phyloP scores from a whole-genome alignment of 2,888 invertebrate species.

The Ligdia adustata region DNA sequence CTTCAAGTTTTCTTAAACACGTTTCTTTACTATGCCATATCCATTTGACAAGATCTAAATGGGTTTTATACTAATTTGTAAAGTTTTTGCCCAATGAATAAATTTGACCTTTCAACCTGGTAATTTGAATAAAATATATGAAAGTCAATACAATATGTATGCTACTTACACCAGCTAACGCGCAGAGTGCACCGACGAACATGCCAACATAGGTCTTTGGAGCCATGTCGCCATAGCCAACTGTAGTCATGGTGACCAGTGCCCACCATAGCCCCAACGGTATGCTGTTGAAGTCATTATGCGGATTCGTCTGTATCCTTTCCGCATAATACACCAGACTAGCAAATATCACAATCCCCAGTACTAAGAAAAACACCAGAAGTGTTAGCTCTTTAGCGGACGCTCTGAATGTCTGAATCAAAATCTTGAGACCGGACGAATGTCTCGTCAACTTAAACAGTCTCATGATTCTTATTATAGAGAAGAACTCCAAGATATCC shows the following conservation, averaged over 20 bases:
- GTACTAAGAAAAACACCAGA: conserved; percentile 98
- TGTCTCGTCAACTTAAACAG: conserved; percentile 98
- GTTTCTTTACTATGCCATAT: background rate
- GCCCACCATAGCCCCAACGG: conserved; percentile 99
- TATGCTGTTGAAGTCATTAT: conserved; percentile 99
- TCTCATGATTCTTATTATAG: conserved; percentile 98
- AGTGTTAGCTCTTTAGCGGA: conserved; percentile 98
- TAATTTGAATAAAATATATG: no score
- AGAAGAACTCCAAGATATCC: conserved; percentile 98
- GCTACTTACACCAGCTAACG: conserved; percentile 97
- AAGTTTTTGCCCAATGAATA: background rate
- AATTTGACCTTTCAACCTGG: background rate
- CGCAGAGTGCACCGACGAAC: conserved; percentile 99
- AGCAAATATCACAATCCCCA: conserved; percentile 99
- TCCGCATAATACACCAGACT: conserved; percentile 99
- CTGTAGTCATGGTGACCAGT: conserved; percentile 99
- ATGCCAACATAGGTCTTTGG: conserved; percentile 99
- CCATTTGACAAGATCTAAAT: conserved; percentile 1
- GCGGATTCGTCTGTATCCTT: conserved; percentile 96
- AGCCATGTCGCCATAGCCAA: conserved; percentile 99
- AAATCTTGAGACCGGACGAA: conserved; percentile 98
- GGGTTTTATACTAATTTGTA: background rate
- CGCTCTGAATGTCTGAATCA: conserved; percentile 98
- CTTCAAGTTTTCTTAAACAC: background rate
- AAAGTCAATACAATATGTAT: no score